These are phyloP conservation scores for Parauchenoglanis ngamensis DNA, from an alignment of 2,797 vertebrate species.

Conservation along the genomic window DNA sequence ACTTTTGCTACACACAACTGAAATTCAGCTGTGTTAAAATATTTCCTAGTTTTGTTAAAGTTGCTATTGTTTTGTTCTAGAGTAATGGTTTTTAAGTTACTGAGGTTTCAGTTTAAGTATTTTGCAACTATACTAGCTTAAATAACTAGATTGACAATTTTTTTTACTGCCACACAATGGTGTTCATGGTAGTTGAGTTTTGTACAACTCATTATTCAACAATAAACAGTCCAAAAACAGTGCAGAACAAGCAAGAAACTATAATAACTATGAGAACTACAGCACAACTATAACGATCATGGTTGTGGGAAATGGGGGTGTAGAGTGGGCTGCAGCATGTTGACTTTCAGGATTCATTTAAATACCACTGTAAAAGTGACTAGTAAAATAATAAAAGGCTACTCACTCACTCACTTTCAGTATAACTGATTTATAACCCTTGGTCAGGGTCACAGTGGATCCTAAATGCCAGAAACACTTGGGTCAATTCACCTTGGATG, in stretches of 20 bases:
- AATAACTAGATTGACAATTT: neutral
- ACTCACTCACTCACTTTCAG: neutral
- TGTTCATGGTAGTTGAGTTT: neutral
- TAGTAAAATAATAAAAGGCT: neutral
- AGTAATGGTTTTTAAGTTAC: neutral
- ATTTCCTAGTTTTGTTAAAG: neutral
- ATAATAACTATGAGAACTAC: neutral
- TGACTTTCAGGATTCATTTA: neutral
- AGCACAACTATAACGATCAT: neutral
- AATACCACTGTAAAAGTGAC: neutral
- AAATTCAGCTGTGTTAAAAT: neutral
- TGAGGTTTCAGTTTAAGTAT: neutral
- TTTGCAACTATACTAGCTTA: neutral
- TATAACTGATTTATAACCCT: neutral
- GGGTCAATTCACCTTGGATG: neutral
- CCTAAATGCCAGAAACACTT: neutral
- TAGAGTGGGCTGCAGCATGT: neutral
- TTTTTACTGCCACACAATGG: neutral
- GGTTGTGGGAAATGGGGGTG: neutral
- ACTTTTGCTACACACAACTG: neutral
- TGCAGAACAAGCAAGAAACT: neutral
- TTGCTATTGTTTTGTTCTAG: neutral
- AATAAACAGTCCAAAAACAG: neutral
- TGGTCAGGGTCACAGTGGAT: neutral
- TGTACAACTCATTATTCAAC: neutral